Evolutionary conservation across 2,797 vertebrate genomes (phyloP).

Genomic region (Lophius americanus): DNA sequence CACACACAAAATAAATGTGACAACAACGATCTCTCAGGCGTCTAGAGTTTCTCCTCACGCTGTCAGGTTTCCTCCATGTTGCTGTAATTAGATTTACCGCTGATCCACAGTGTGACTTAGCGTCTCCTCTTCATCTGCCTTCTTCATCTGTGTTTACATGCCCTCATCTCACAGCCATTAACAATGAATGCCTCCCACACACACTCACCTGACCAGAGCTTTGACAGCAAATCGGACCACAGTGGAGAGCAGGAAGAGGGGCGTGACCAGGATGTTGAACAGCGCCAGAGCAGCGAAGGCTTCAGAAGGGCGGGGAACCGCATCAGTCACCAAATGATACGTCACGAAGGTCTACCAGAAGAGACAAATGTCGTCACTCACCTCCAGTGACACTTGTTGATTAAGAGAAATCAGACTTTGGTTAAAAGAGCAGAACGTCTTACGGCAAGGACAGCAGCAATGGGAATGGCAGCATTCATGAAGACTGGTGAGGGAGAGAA

Average conservation of each 20-base stretch:
- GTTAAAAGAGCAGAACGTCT: constrained; percentile 56
- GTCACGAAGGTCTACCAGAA: constrained; percentile 89
- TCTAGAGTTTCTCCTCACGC: constrained; percentile 46
- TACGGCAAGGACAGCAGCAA: constrained; percentile 95
- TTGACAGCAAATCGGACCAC: constrained; percentile 97
- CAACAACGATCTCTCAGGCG: constrained; percentile 39
- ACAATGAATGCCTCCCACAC: constrained; percentile 2
- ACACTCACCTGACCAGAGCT: constrained; percentile 90
- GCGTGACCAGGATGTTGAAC: constrained; percentile 97
- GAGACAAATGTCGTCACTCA: background rate
- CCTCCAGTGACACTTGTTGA: background rate
- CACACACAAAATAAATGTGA: constrained; percentile 30
- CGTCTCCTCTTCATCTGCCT: too few relatives aligned
- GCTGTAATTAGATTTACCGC: constrained; percentile 46
- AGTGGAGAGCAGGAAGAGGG: constrained; percentile 95
- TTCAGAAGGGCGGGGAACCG: constrained; percentile 81
- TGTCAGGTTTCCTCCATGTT: constrained; percentile 36
- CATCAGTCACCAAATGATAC: constrained; percentile 74
- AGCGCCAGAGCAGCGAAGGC: constrained; percentile 94
- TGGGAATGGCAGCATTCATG: constrained; percentile 97
- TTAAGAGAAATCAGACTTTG: background rate
- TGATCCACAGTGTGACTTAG: too few relatives aligned
- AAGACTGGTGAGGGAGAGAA: constrained; percentile 85
- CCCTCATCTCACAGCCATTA: too few relatives aligned
- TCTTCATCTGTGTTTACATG: too few relatives aligned